Base-by-base conservation (phyloP, 92 coral and sea anemone species). In the Meandrina meandrites region DNA sequence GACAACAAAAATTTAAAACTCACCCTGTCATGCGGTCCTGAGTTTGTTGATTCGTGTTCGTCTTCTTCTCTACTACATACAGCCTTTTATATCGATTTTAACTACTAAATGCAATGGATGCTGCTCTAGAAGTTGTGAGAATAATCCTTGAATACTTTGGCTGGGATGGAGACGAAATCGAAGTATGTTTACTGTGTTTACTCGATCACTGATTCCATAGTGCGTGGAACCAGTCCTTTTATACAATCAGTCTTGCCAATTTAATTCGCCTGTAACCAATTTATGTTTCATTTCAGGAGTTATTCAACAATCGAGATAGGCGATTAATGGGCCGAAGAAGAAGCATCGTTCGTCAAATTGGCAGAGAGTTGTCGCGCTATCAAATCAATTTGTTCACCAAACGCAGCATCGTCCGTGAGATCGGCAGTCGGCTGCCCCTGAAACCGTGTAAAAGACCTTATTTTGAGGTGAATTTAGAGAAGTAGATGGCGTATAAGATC, bases 351-450 rank as follows among this genome's bases (percentile, higher is more conserved):
- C 93, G 98, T 17, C 88, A 90, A 80, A 86, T 94, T 78, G 96
- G 89, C 36, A 88, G 92, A 68, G 79, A 85, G 72, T 58, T 94
- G 67, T 87, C 95, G 18, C 80, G 70, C 37, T 71, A 84, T 71
- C 81, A 75, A 31, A 66, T 91, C 64, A 90, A 75, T 64, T 82
- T 92, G 70, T 96, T 94, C 66, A 90, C 95, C 18, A 93, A 92
- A 75, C 93, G 94, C 19, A 96, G 99, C 78, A 89, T 96, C 40
- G 89, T 96, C 22, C 90, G 99, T 64, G 97, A 95, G 83, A 96
- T 96, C 64, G 99, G 97, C 24, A 96, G 97, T 77, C 92, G 95
- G 30, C 83, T 96, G 81, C 98, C 99, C 27, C 68, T 96, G 80
- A 92, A 86, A 71, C 97, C 99, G 6, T 79, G 96, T 72, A 89